Percentiles rank a stretch among this genome's conserved stretches.
Evolutionary conservation across 1,140 invertebrate species (phyloP).

Genomic region (Cydia amplana): DNA sequence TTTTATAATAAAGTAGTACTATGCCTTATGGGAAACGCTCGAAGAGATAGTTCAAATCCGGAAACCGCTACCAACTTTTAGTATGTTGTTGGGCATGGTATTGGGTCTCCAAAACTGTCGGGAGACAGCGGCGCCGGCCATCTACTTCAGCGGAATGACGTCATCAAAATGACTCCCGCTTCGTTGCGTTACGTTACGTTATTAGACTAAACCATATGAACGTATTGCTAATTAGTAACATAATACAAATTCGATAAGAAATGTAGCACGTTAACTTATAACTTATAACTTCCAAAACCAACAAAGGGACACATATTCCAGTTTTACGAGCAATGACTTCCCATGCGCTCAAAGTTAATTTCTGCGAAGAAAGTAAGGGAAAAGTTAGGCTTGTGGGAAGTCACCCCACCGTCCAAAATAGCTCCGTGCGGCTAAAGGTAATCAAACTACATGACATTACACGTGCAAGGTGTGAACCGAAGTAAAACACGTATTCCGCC

Average conservation of each 20-base stretch:
- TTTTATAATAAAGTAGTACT: background rate
- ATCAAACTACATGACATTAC: conserved; percentile 68
- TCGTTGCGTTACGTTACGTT: too few relatives aligned
- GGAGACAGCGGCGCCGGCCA: too few relatives aligned
- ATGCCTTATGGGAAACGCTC: too few relatives aligned
- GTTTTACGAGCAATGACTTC: background rate
- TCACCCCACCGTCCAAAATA: conserved; percentile 59
- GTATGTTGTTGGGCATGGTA: too few relatives aligned
- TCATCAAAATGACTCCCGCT: too few relatives aligned
- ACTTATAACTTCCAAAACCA: background rate
- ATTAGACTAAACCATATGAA: background rate
- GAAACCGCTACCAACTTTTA: too few relatives aligned
- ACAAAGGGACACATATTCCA: background rate
- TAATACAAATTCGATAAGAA: background rate
- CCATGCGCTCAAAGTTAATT: conserved; percentile 8
- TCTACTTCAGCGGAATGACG: too few relatives aligned
- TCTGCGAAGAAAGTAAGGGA: conserved; percentile 35
- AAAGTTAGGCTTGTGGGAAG: conserved; percentile 43
- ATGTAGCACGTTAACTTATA: background rate
- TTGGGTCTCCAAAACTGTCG: too few relatives aligned
- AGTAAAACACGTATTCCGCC: conserved; percentile 58
- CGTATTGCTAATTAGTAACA: background rate
- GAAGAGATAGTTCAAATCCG: too few relatives aligned
- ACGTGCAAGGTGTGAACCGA: conserved; percentile 71
- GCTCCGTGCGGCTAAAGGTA: conserved; percentile 53